Conservation (phyloP, 2,888 invertebrate species). For the Catonia carolina region DNA sequence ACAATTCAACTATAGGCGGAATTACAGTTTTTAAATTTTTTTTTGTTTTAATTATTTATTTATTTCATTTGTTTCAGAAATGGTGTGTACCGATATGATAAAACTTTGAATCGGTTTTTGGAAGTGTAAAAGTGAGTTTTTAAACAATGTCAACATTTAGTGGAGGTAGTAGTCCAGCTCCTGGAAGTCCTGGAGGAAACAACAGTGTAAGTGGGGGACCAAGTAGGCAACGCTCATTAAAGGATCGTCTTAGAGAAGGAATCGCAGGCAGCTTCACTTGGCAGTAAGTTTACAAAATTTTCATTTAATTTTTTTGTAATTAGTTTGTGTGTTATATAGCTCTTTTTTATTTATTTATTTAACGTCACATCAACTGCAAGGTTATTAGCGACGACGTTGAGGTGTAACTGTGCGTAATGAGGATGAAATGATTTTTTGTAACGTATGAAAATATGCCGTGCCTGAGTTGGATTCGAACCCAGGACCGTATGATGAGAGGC, state of each 20-base stretch:
- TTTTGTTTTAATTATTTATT: too few species aligned
- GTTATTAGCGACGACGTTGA: too few species aligned
- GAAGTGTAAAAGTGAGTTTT: not conserved
- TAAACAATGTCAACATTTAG: not conserved
- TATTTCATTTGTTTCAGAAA: too few species aligned
- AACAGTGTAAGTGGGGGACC: conserved; percentile 45
- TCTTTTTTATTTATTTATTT: not conserved
- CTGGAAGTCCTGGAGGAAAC: not conserved
- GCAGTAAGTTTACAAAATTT: conserved; percentile 60
- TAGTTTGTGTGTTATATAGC: not conserved
- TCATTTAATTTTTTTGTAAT: not conserved
- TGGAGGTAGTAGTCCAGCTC: not conserved
- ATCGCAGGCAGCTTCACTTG: conserved; percentile 71
- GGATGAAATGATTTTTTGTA: too few species aligned
- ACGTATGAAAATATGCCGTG: too few species aligned
- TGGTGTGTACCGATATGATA: not conserved
- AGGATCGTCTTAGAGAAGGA: conserved; percentile 70
- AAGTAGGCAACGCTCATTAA: conserved; percentile 66
- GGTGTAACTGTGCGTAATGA: too few species aligned
- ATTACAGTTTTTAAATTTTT: too few species aligned
- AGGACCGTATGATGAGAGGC: too few species aligned
- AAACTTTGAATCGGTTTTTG: not conserved
- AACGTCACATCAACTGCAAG: too few species aligned
- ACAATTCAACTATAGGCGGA: too few species aligned
- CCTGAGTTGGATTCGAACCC: too few species aligned